Base-by-base conservation (phyloP, 2,888 invertebrate genomes). In the Caenorhabditis sp. region DNA sequence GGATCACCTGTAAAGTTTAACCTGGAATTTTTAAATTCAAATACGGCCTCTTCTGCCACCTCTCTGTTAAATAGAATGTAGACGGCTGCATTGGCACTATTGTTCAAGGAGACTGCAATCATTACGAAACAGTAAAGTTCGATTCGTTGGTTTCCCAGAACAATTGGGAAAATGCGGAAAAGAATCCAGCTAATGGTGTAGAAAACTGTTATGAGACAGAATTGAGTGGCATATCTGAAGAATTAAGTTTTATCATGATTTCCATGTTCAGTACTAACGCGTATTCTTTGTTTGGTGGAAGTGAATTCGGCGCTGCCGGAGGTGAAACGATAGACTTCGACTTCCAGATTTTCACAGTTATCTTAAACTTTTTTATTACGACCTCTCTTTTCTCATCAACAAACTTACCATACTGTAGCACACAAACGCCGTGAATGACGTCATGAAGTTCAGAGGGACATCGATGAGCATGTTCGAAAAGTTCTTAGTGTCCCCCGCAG, bases 101-200 rank as follows among this genome's bases (percentile, higher is more conserved):
- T 77, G 69, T 86, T 86, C 24, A 86, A 44, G 16, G 79, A 72
- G 1, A 84, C 84, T 49, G 79, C 79, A 24, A 86, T 63, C 44
- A 80, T 54, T 24, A 86, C 74, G 28, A 84, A 68, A 12, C 68
- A 70, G 51, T 73, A 86, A 68, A 77, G 66, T 49, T 77, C 72
- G 26, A 77, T 22, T 31, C 64, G 31, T 12, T 61, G 28, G 14
- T 54, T 64, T 7, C 79, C 83, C 14, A 86, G 77, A 5, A 79
- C 44, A 1, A 76, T 38, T 2, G 86, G 86, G 24, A 86, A 86
- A 28, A 84, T 24, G 1, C 86, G 72, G 66, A 86, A 86, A 38
- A 80, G 80, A 16, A 82, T 69, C 86, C 86, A 86, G 12, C 82
- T 63, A 26, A 82, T 75, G 1, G 80, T 73, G 69, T 86, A 86